Evolutionary conservation across 2,888 invertebrate genomes (phyloP), one percentile per base, ranked within the genome.

Genomic region (Caenorhabditis sinica): DNA sequence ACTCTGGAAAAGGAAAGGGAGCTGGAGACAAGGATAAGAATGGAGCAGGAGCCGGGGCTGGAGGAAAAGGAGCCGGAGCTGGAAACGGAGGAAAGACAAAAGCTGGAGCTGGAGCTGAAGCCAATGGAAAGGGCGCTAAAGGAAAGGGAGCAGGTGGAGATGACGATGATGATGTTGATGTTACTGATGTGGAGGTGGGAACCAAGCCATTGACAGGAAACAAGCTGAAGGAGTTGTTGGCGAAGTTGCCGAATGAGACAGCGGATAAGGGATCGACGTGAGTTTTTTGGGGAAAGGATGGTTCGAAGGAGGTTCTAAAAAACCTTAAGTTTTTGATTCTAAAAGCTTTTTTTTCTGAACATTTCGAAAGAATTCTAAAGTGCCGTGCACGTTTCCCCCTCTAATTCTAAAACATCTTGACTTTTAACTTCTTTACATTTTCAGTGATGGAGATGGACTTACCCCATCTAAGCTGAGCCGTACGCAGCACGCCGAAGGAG

Each of bases 171-270:
- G 73, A 66, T n/a, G 76, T 85, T 17, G 85, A 85, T 56, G 85
- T 85, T 28, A 85, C 77, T 23, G 85, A 85, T 40, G 71, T 61
- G 4, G 85, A 85, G 49, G 85, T 81, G 3, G 77, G 82, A 30
- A 82, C 77, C 4, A 76, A 82, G 33, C 36, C 66, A 36, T 25
- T 85, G 23, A n/a, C 63, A 2, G 43, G 15, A 20, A 17, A 45
- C 5, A 80, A 33, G 28, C 33, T 84, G 2, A 20, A 80, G 13
- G 72, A 84, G 49, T 66, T 80, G 11, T 53, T 83, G 0, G 69
- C 63, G 6, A 69, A 71, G 17, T 45, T 83, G 36, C 83, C 75
- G 11, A 43, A 75, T 28, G 75, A 75, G 43, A 25, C 69, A 25
- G 69, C 69, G 2, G 69, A 56, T 33, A 61, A 58, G 23, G 36